phyloP scores from a whole-genome alignment of 2,888 invertebrate species.

The Synanthedon myopaeformis region DNA sequence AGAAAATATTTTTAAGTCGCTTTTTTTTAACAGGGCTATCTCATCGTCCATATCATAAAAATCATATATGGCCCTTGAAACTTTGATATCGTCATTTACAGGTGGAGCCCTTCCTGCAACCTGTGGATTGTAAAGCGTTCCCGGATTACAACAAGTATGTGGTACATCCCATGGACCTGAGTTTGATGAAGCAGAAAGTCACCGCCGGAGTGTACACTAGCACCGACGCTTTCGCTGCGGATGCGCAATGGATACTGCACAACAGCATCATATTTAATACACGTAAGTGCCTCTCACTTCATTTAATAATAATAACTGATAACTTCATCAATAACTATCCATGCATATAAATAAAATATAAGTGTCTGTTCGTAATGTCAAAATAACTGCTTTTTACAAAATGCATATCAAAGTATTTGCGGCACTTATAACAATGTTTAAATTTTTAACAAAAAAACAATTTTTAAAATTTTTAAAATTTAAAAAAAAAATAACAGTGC shows the following conservation, averaged over 20 bases:
- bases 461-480: too few species aligned
- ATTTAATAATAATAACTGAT: not conserved
- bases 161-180: slow-evolving; percentile 88
- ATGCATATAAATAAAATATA: not conserved
- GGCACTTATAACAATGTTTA: too few species aligned
- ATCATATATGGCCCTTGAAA: not conserved
- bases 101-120: slow-evolving; percentile 83
- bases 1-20: too few species aligned
- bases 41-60: not conserved
- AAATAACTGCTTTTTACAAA: too few species aligned
- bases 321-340: not conserved
- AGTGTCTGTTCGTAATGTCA: not conserved
- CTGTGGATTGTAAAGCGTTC: slow-evolving; percentile 78
- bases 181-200: slow-evolving; percentile 81
- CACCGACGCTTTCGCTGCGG: slow-evolving; percentile 89
- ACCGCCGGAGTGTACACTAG: slow-evolving; percentile 81
- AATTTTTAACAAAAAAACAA: too few species aligned
- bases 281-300: slow-evolving; percentile 60
- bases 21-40: too few species aligned
- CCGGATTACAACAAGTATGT: slow-evolving; percentile 86
- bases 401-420: too few species aligned
- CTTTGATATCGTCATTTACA: slow-evolving; percentile 29
- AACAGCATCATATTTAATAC: slow-evolving; percentile 93
- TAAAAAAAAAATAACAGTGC: too few species aligned
- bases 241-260: slow-evolving; percentile 94